Percentiles rank a stretch among this genome's conserved stretches.
phyloP scores from a whole-genome alignment of 2,888 invertebrate species.

The Zele albiditarsus region DNA sequence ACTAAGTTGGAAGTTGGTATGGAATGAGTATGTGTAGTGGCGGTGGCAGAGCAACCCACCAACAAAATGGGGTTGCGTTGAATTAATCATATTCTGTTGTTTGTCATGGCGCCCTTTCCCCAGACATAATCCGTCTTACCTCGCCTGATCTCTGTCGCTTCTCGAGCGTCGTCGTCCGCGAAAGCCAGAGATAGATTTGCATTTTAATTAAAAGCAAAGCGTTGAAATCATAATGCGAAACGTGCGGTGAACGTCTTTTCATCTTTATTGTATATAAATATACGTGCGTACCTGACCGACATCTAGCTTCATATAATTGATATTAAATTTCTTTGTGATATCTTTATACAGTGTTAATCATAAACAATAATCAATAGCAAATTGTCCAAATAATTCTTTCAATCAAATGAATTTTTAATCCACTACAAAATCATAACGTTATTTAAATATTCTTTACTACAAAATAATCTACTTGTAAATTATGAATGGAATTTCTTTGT shows the following conservation, averaged over 20 bases:
- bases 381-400: neutral
- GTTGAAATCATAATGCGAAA: slow-evolving; percentile 78
- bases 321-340: slow-evolving; percentile 7
- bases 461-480: neutral
- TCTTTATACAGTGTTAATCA: neutral
- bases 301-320: slow-evolving; percentile 24
- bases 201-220: slow-evolving; percentile 78
- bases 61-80: slow-evolving; percentile 68
- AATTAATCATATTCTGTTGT: slow-evolving; percentile 73
- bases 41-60: neutral
- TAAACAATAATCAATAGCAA: neutral
- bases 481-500: neutral
- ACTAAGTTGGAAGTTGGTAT: slow-evolving; percentile 12
- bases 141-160: slow-evolving; percentile 63
- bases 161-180: slow-evolving; percentile 41
- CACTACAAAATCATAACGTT: neutral
- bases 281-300: slow-evolving; percentile 17
- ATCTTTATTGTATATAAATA: slow-evolving; percentile 50
- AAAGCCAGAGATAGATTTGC: slow-evolving; percentile 75
- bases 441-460: neutral
- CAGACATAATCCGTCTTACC: slow-evolving; percentile 73
- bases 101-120: slow-evolving; percentile 66
- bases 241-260: slow-evolving; percentile 66
- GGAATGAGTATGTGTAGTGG: slow-evolving; percentile 2
- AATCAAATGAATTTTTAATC: neutral